These are phyloP conservation scores for Dolomedes plantarius DNA, from an alignment of 2,888 invertebrate species.

Conservation along the genomic window DNA sequence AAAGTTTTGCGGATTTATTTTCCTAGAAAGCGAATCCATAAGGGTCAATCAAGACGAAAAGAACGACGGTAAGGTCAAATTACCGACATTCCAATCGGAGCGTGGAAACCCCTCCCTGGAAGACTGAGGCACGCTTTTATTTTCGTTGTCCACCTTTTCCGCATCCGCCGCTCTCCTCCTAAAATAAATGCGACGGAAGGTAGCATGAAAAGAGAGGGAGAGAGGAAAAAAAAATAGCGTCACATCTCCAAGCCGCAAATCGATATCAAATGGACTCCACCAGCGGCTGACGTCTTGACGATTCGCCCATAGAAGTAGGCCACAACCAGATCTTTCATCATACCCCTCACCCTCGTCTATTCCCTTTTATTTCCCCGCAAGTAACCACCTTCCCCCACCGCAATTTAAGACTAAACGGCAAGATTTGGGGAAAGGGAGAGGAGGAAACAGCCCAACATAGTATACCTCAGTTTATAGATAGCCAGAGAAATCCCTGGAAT, in stretches of 20 bases:
- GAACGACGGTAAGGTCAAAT: conserved; percentile 32
- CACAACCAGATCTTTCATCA: conserved; percentile 41
- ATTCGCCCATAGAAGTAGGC: conserved; percentile 60
- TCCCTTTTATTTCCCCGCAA: background rate
- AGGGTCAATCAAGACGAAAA: conserved; percentile 27
- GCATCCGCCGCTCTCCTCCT: conserved; percentile 5
- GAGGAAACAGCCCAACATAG: no score
- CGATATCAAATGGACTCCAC: conserved; percentile 54
- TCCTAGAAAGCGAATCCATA: background rate
- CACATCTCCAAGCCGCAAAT: conserved; percentile 64
- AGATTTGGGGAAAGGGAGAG: no score
- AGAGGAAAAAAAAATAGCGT: conserved; percentile 37
- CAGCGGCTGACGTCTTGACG: conserved; percentile 59
- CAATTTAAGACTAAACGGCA: no score
- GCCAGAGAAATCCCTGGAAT: no score
- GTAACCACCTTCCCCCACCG: no score
- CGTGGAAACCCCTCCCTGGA: background rate
- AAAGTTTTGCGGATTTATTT: conserved; percentile 11
- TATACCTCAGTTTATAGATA: no score
- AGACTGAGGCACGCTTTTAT: conserved; percentile 42
- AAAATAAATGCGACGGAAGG: conserved; percentile 34
- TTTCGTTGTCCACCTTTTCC: conserved; percentile 27
- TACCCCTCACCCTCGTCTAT: background rate
- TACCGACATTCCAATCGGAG: conserved; percentile 15
- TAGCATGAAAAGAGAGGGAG: background rate